Percentiles rank a stretch among this genome's conserved stretches.
Conservation (phyloP, 2,797 vertebrate genomes). For the Pseudochromis fuscus region DNA sequence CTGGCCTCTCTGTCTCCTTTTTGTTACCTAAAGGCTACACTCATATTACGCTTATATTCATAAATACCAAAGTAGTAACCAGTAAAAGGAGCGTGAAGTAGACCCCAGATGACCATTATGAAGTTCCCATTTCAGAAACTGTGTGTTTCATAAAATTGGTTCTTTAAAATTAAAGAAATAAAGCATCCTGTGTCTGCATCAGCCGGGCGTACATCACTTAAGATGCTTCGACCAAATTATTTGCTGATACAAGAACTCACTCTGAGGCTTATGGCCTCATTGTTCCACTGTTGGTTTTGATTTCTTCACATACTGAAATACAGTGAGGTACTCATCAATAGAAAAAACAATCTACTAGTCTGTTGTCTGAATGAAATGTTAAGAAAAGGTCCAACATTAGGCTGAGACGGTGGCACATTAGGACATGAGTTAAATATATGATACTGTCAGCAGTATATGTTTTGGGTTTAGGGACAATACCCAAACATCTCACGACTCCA, state of each 20-base stretch:
- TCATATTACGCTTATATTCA: conserved; percentile 39
- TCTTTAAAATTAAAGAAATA: conserved; percentile 57
- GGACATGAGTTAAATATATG: not conserved
- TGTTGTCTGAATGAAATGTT: not conserved
- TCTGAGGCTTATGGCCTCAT: not conserved
- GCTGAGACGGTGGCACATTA: not conserved
- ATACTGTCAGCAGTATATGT: not conserved
- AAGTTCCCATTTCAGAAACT: conserved; percentile 53
- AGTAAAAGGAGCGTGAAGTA: conserved; percentile 22
- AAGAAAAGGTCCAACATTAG: not conserved
- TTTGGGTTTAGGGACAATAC: not conserved
- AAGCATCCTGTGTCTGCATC: conserved; percentile 27
- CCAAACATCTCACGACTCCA: conserved; percentile 1
- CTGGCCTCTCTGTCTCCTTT: conserved; percentile 17
- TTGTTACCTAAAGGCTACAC: conserved; percentile 36
- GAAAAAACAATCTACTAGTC: too few species aligned
- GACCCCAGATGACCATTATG: conserved; percentile 43
- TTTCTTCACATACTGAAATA: conserved; percentile 6
- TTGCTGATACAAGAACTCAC: conserved; percentile 20
- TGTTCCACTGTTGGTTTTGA: conserved; percentile 11
- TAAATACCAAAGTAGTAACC: conserved; percentile 37
- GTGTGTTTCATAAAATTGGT: conserved; percentile 27
- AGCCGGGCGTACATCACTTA: conserved; percentile 8
- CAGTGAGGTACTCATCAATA: too few species aligned
- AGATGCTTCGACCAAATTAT: conserved; percentile 28